Evolutionary conservation across 2,797 vertebrate genomes (phyloP).

Genomic region (Manis crassicaudata): DNA sequence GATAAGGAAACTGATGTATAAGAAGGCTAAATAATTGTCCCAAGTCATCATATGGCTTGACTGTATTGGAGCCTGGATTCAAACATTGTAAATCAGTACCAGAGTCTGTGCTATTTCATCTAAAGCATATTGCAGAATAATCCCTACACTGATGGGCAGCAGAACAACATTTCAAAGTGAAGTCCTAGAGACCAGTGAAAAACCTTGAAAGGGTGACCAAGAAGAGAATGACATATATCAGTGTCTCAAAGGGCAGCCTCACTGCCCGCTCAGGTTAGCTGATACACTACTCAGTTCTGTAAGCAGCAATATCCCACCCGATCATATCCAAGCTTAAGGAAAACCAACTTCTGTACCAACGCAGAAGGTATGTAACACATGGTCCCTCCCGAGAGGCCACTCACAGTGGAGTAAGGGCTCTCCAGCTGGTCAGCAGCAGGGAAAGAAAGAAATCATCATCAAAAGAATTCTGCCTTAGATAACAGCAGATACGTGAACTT

Average conservation of each 20-base stretch:
- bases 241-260: neutral
- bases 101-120: neutral
- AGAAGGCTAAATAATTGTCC: neutral
- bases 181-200: neutral
- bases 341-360: neutral
- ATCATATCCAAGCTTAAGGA: neutral
- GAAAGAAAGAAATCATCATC: neutral
- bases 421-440: accelerated
- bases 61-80: neutral
- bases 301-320: neutral
- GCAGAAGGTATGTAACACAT: neutral
- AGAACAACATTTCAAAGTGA: neutral
- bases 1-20: neutral
- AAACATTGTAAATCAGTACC: neutral
- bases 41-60: neutral
- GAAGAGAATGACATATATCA: neutral
- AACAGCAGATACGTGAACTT: neutral
- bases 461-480: neutral
- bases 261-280: neutral
- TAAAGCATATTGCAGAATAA: neutral
- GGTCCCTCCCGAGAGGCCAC: neutral
- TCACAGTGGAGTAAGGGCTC: neutral
- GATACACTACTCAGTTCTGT: neutral
- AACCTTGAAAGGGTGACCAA: neutral
- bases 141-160: accelerated